Base-by-base conservation (phyloP, 2,888 invertebrate genomes). In the Hipparchia semele region DNA sequence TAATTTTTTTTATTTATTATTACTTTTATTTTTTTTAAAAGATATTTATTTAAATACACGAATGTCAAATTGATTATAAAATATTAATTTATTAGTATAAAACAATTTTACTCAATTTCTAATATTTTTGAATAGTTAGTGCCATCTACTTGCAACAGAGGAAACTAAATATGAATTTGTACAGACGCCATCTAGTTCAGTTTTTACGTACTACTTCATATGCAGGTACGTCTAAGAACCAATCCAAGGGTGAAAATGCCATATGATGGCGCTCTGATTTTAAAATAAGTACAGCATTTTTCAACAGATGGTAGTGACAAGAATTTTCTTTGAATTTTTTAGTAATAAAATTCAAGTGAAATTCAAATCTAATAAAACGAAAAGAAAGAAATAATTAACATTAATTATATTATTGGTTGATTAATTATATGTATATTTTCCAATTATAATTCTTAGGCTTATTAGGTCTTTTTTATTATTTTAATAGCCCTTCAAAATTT, bases 111-210 rank as follows among this genome's bases (percentile, higher is more conserved):
- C 2, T 23, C 10, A 2, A 23, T 7, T n/a, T n/a, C 1, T 13
- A 39, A 46, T 45, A 6, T 70, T 56, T 45, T 13, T 0, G n/a
- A 7, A 6, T 56, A 0, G 13, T 39, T 8, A 66, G 45, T 60
- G 71, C 60, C 66, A 66, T 61, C 71, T 71, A 54, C 61, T 12
- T 9, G 12, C 23, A 3, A 10, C n/a, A 6, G 3, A 8, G 5
- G 13, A 13, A 66, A 54, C 60, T 64, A 51, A 33, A 23, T 2
- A 12, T 1, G 39, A 54, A n/a, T 66, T 54, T 5, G 0, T 23
- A 2, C 0, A 2, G 51, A 23, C 51, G 64, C 51, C 51, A 64
- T 6, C 64, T 64, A 23, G 13, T 13, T 10, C 0, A 51, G 1
- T 1, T 23, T 8, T 6, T 12, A 39, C 5, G n/a, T n/a, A 67